A percentile compares a stretch with the other conserved stretches of the same genome.
Evolutionary conservation across 2,888 invertebrate species (phyloP).

Genomic region (Cephus rjabovi): DNA sequence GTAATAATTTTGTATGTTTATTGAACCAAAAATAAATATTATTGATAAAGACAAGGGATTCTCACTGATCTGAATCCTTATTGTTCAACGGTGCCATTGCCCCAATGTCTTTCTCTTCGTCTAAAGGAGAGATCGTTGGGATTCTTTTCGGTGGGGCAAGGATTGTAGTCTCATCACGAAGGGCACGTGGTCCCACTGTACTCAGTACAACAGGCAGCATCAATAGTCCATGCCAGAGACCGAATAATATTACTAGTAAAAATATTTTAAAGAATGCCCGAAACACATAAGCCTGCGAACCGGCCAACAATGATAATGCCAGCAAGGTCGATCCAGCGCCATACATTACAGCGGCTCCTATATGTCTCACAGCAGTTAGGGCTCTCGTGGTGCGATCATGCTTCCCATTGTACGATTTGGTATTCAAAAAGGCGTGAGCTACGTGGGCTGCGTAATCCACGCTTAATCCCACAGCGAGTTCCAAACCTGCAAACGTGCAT

Average conservation of each 20-base stretch:
- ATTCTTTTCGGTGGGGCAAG: background rate
- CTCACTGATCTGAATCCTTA: conserved; percentile 25
- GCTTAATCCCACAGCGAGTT: conserved; percentile 84
- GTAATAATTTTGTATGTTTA: conserved; percentile 67
- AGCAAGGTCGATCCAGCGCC: conserved; percentile 84
- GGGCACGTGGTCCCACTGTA: conserved; percentile 74
- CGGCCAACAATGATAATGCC: conserved; percentile 77
- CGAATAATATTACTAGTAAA: conserved; percentile 80
- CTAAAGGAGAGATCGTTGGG: background rate
- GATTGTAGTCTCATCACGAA: conserved; percentile 20
- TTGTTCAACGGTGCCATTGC: conserved; percentile 15
- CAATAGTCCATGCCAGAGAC: conserved; percentile 81
- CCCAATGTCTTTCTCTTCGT: background rate
- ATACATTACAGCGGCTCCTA: conserved; percentile 81
- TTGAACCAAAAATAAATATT: conserved; percentile 67
- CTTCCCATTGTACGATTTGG: conserved; percentile 68
- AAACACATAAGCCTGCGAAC: conserved; percentile 82
- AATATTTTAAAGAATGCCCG: conserved; percentile 83
- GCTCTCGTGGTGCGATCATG: conserved; percentile 68
- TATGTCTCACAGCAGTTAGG: conserved; percentile 76
- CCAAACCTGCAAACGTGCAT: conserved; percentile 65
- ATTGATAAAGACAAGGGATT: conserved; percentile 59
- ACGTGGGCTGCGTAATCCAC: conserved; percentile 88
- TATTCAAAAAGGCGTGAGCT: conserved; percentile 82
- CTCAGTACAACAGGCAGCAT: conserved; percentile 82